These are phyloP conservation scores for Polylopha cassiicola DNA, from an alignment of 2,888 invertebrate species.

Conservation along the genomic window DNA sequence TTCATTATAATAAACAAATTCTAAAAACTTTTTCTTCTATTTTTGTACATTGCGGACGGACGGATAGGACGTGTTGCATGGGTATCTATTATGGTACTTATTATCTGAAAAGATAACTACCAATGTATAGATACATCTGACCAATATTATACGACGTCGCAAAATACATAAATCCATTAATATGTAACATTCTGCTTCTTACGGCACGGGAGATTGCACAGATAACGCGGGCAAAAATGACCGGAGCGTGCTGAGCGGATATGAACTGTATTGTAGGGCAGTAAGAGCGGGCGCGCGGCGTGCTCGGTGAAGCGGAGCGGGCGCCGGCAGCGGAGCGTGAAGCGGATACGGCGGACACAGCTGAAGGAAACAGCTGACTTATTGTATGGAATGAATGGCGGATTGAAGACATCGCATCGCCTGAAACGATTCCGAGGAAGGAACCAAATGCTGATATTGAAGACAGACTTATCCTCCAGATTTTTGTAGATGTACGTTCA, in stretches of 20 bases:
- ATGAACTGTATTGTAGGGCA: slow-evolving; percentile 2
- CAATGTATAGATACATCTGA: slow-evolving; percentile 15
- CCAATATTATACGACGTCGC: slow-evolving; percentile 15
- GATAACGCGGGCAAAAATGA: slow-evolving; percentile 21
- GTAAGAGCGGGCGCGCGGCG: slow-evolving; percentile 3
- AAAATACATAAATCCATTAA: slow-evolving; percentile 22
- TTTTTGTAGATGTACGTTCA: too few relatives aligned
- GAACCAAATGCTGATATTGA: too few relatives aligned
- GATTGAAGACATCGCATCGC: too few relatives aligned
- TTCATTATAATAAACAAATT: too few relatives aligned
- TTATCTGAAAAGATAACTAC: too few relatives aligned
- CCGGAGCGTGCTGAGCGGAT: slow-evolving; percentile 1
- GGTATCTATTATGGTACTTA: too few relatives aligned
- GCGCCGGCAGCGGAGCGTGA: slow-evolving; percentile 14
- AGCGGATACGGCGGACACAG: slow-evolving; percentile 15
- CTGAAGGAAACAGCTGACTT: slow-evolving; percentile 9
- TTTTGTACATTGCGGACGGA: too few relatives aligned
- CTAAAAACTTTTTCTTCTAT: too few relatives aligned
- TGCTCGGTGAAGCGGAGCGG: slow-evolving; percentile 12
- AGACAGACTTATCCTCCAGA: too few relatives aligned
- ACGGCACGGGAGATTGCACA: slow-evolving; percentile 20
- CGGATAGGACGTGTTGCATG: too few relatives aligned
- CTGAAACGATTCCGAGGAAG: too few relatives aligned
- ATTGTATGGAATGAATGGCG: too few relatives aligned
- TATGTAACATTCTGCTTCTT: slow-evolving; percentile 21